Evolutionary conservation across 2,113 vertebrate genomes (phyloP), one percentile per base, ranked within the genome.

Genomic region (Eptatretus burgeri): DNA sequence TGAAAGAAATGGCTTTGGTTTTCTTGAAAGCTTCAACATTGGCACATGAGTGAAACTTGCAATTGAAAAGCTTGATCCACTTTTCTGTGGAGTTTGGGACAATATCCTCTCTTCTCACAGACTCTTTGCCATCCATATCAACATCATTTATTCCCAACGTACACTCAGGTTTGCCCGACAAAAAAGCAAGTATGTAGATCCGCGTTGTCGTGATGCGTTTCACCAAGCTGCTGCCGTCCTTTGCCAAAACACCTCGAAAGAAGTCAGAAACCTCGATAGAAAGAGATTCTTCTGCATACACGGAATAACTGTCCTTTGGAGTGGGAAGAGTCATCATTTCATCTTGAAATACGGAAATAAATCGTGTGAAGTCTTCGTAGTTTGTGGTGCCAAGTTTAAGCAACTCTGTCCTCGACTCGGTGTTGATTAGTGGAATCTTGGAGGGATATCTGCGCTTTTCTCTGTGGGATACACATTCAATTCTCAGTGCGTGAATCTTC

Each of bases 371-470:
- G 64, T 85, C 82, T 50, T 76, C 72, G 12, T 85, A 87, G 67
- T 75, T 72, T 52, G 75, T 77, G 64, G 82, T 84, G 27, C 81
- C 83, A 52, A 87, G 75, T 51, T 87, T 85, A 50, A 85, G 77
- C 51, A 83, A 71, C 66, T 85, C 82, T 19, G 84, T 81, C 67
- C 74, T 76, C 63, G 80, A 75, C 2, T 79, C 81, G 13, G 69
- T 65, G 66, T 82, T 82, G 50, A 77, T 73, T 64, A 84, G 76
- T 2, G 77, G 72, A 11, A 77, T 77, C 52, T 83, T 84, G 50
- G 82, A 78, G 67, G 84, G 83, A 65, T 85, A 83, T 62, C 81
- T 83, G 71, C 76, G 79, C 69, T 80, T 85, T 68, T 87, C 83
- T 65, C 76, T 83, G 72, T 84, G 85, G 1, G 72, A 74, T 64